phyloP scores from a whole-genome alignment of 2,797 vertebrate species.

The Lepilemur septentrionalis region DNA sequence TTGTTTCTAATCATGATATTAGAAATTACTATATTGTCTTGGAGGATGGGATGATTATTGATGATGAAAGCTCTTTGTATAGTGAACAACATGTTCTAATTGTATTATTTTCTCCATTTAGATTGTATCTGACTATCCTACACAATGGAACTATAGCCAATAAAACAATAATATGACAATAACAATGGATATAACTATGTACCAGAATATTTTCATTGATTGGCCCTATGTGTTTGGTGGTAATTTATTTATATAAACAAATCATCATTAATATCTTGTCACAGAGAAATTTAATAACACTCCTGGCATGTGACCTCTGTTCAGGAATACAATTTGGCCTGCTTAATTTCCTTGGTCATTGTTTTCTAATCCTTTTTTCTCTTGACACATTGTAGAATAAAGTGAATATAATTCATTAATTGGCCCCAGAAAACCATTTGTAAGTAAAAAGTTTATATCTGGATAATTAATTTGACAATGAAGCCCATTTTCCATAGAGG shows the following conservation, averaged over 20 bases:
- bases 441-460: constrained; percentile 38
- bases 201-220: neutral
- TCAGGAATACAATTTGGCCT: constrained; percentile 21
- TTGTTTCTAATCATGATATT: neutral
- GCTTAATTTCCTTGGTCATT: constrained; percentile 28
- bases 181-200: neutral
- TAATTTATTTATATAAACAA: neutral
- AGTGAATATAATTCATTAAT: constrained; percentile 64
- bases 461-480: constrained; percentile 61
- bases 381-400: neutral
- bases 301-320: neutral
- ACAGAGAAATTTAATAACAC: constrained; percentile 14
- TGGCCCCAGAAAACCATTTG: constrained; percentile 43
- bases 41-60: neutral
- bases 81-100: neutral
- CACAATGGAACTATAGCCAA: neutral
- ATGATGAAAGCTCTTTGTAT: neutral
- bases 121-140: neutral
- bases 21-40: neutral
- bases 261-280: neutral
- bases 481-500: constrained; percentile 45
- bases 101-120: neutral
- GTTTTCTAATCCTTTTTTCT: constrained; percentile 40
- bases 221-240: neutral
- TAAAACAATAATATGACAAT: neutral